phyloP scores from a whole-genome alignment of 1,140 invertebrate species.

The Odontomachus brunneus region DNA sequence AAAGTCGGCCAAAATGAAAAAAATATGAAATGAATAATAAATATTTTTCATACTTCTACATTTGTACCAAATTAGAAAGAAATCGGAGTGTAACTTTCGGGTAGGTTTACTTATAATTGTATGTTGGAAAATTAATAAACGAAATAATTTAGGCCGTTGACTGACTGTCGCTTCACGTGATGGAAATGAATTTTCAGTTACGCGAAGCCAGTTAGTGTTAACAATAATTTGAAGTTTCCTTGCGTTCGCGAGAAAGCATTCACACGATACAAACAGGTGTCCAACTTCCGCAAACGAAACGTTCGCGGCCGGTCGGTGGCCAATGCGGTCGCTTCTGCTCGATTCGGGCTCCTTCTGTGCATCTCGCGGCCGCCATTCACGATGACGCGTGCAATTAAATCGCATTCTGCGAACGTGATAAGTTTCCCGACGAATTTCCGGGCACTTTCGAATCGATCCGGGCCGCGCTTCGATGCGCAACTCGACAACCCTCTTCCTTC shows the following conservation, averaged over 20 bases:
- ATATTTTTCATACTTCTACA: too few species aligned
- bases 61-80: too few species aligned
- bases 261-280: slow-evolving; percentile 42
- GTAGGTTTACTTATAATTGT: too few species aligned
- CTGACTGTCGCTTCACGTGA: not conserved
- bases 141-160: not conserved
- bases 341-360: slow-evolving; percentile 38
- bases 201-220: not conserved
- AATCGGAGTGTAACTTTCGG: too few species aligned
- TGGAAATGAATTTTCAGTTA: not conserved
- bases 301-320: slow-evolving; percentile 28
- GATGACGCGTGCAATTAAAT: slow-evolving; percentile 51
- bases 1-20: too few species aligned
- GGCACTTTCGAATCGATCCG: slow-evolving; percentile 20
- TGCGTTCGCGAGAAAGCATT: slow-evolving; percentile 7
- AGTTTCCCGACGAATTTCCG: slow-evolving; percentile 28
- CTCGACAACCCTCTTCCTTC: not conserved
- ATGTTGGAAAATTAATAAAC: not conserved
- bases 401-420: slow-evolving; percentile 27
- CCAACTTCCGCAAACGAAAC: slow-evolving; percentile 47
- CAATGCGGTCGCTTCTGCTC: slow-evolving; percentile 35
- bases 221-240: slow-evolving; percentile 36
- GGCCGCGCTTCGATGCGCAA: slow-evolving; percentile 21
- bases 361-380: slow-evolving; percentile 26
- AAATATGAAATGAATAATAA: too few species aligned